Evolutionary conservation across 1,140 invertebrate genomes (phyloP), one percentile per base, ranked within the genome.

Genomic region (Drosophila sucinea): DNA sequence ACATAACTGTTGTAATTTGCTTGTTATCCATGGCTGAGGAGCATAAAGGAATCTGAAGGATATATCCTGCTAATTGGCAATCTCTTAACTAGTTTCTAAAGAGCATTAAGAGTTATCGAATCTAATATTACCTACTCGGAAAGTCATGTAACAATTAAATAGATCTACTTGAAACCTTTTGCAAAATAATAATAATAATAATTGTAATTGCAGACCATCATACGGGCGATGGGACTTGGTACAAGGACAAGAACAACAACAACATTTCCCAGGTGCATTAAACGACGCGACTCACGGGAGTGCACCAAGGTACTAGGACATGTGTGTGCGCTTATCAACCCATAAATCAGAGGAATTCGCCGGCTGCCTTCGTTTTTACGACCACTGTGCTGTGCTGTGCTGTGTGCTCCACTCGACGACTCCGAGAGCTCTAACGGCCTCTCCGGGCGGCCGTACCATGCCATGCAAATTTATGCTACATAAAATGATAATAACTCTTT

Each of bases 401-500:
- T 51, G 40, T 32, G 51, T 51, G 4, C 30, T 30, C 30, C 30
- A 47, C 57, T 32, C 38, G 17, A 40, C 38, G 17, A 40, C 60
- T 17, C 40, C 55, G 38, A 54, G 41, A 54, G 41, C 54, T 23
- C 58, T 17, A 51, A 30, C 35, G 41, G 60, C 17, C 76, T 75
- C 63, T 67, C 63, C 60, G 47, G 61, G 66, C 63, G 67, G 67
- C 35, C 35, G 10, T 10, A 10, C 35, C 63, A 56, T 62, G 30
- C 44, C 73, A 79, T 77, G 77, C 66, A 79, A 79, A 79, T 79
- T 79, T 79, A 79, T 79, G 77, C 73, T 66, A 77, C 77, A 79
- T 79, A 79, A 79, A 79, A 79, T 79, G 77, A 80, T 74, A 77
- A 80, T 80, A 80, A 77, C 74, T 80, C 77, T 80, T 80, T 80